phyloP scores from a whole-genome alignment of 2,113 vertebrate genomes.

The Tringa solitaria region DNA sequence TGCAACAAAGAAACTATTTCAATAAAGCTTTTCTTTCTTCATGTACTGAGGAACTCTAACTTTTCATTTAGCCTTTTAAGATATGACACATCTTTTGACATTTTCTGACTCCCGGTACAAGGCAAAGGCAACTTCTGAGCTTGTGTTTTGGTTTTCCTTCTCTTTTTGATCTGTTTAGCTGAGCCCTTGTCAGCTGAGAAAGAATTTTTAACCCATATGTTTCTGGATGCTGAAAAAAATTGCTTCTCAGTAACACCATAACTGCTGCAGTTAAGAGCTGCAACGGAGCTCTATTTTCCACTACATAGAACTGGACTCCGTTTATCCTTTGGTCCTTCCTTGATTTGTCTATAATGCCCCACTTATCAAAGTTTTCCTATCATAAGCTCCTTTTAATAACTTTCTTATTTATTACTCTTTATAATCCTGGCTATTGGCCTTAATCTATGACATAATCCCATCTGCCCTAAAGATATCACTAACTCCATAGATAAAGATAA shows the following conservation, averaged over 20 bases:
- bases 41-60: conserved; percentile 44
- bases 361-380: background rate
- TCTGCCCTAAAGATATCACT: background rate
- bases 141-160: conserved; percentile 45
- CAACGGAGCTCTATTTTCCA: background rate
- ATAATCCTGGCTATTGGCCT: background rate
- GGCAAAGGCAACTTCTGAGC: conserved; percentile 44
- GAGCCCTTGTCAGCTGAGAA: conserved; percentile 30
- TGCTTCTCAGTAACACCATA: background rate
- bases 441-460: background rate
- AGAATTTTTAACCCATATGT: conserved; percentile 45
- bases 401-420: background rate
- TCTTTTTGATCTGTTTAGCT: conserved; percentile 53
- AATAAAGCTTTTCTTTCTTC: conserved; percentile 47
- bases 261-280: background rate
- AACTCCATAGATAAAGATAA: background rate
- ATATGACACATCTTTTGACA: conserved; percentile 49
- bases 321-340: background rate
- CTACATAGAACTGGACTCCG: background rate
- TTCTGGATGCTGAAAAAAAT: conserved; percentile 22
- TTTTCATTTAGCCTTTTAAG: conserved; percentile 65
- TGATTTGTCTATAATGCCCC: background rate
- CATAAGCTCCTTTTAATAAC: background rate
- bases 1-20: conserved; percentile 34
- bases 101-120: conserved; percentile 40